These are phyloP conservation scores for Myathropa florea DNA, from an alignment of 2,888 invertebrate genomes.

Conservation along the genomic window DNA sequence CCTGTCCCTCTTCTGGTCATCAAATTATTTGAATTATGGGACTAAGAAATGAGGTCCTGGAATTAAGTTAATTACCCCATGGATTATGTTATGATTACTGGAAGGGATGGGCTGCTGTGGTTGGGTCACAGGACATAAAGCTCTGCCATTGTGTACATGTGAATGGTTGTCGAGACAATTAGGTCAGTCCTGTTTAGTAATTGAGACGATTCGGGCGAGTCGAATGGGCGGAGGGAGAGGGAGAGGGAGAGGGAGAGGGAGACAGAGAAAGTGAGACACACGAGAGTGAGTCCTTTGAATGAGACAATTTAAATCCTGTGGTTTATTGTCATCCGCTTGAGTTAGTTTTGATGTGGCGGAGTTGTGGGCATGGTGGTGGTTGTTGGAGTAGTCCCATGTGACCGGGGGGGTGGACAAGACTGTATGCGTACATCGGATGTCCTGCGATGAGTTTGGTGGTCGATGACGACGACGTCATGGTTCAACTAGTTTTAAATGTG, in stretches of 20 bases:
- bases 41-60: conserved; percentile 59
- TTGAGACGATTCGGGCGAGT: conserved; percentile 13
- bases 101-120: not conserved
- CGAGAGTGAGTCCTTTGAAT: not conserved
- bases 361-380: not conserved
- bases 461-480: conserved; percentile 16
- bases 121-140: conserved; percentile 1
- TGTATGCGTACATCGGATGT: conserved; percentile 29
- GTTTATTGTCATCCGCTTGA: conserved; percentile 53
- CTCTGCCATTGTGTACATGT: conserved; percentile 24
- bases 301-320: conserved; percentile 51
- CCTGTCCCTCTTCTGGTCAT: conserved; percentile 35
- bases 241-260: not conserved
- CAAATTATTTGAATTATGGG: conserved; percentile 64
- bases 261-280: no score
- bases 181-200: conserved; percentile 37
- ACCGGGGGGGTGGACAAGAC: not conserved
- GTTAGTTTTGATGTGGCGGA: conserved; percentile 14
- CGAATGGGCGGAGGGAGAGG: not conserved
- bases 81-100: conserved; percentile 48
- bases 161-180: conserved; percentile 34
- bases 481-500: conserved; percentile 16
- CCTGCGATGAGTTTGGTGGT: conserved; percentile 14
- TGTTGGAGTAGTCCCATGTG: not conserved
- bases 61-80: conserved; percentile 57